Conservation (phyloP, 2,888 invertebrate species). For the Orthonevra nobilis region DNA sequence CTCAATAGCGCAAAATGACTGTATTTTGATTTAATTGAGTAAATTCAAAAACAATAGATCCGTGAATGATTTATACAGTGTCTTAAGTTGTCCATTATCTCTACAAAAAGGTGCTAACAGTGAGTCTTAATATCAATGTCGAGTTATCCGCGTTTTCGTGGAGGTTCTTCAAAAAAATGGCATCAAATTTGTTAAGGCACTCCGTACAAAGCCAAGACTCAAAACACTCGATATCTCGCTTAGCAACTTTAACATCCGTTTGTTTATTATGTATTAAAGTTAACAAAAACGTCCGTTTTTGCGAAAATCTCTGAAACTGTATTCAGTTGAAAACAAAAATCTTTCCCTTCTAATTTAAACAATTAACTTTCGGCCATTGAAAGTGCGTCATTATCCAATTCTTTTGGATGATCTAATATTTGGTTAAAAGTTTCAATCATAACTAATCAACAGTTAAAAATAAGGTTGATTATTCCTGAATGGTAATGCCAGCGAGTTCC, state of each 20-base stretch:
- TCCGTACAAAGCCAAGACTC: slow-evolving; percentile 4
- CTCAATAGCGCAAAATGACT: too few species aligned
- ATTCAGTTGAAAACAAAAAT: slow-evolving; percentile 15
- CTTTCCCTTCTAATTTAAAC: slow-evolving; percentile 18
- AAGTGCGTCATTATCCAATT: slow-evolving; percentile 26
- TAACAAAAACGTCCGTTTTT: neutral
- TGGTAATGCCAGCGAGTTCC: slow-evolving; percentile 35
- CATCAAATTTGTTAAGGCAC: neutral
- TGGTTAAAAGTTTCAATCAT: slow-evolving; percentile 22
- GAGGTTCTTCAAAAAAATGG: slow-evolving; percentile 14
- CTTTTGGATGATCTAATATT: slow-evolving; percentile 16
- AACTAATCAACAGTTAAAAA: slow-evolving; percentile 25
- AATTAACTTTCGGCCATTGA: too few species aligned
- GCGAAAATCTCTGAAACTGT: slow-evolving; percentile 10
- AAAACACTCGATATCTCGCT: slow-evolving; percentile 8
- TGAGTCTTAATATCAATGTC: too few species aligned
- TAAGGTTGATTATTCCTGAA: slow-evolving; percentile 19
- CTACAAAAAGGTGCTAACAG: too few species aligned
- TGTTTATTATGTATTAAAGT: slow-evolving; percentile 11
- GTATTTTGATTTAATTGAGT: too few species aligned
- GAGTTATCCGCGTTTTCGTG: too few species aligned
- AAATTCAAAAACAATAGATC: too few species aligned
- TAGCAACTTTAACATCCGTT: too few species aligned
- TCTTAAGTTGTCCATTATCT: too few species aligned
- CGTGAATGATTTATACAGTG: too few species aligned